Base-by-base conservation (phyloP, 2,888 invertebrate genomes). In the Apamea crenata region DNA sequence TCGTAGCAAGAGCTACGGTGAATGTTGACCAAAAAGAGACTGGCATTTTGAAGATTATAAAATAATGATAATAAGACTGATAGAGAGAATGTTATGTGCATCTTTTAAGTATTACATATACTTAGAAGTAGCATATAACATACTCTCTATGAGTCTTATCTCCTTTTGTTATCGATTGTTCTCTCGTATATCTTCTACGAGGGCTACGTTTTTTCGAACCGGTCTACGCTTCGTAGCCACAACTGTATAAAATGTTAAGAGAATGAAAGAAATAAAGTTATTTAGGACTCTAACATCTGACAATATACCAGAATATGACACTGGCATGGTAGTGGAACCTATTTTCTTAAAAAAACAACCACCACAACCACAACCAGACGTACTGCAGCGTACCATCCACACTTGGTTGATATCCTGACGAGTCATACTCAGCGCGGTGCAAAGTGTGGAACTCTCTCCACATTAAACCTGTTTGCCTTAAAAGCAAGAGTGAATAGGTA, bases 1-100 rank as follows among this genome's bases (percentile, higher is more conserved):
- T 71, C 71, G 86, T 78, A 71, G 86, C n/a, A 32, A 47, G 0
- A 3, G 50, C 53, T 84, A 71, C 61, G 40, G 12, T 59, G 56
- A n/a, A 59, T 59, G 5, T 59, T 5, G n/a, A n/a, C 10, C 25
- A n/a, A n/a, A 59, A n/a, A 2, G 12, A 59, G 56, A 59, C n/a
- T n/a, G 12, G 4, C n/a, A 59, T 59, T n/a, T 56, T 59, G n/a
- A 12, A n/a, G 56, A 59, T 14, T 59, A 5, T n/a, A n/a, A 4
- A n/a, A n/a, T n/a, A n/a, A n/a, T 1, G 3, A 3, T 56, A 21
- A 53, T 53, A 7, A 21, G 21, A 53, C 21, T 53, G 2, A 7
- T 21, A 21, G 2, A 53, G 0, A 53, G 50, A 21, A 53, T 0
- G 7, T 21, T 21, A 56, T 56, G 12, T 5, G 5, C 12, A n/a